Evolutionary conservation across 2,888 invertebrate species (phyloP), one percentile per base, ranked within the genome.

Genomic region (Leistus spinibarbis): DNA sequence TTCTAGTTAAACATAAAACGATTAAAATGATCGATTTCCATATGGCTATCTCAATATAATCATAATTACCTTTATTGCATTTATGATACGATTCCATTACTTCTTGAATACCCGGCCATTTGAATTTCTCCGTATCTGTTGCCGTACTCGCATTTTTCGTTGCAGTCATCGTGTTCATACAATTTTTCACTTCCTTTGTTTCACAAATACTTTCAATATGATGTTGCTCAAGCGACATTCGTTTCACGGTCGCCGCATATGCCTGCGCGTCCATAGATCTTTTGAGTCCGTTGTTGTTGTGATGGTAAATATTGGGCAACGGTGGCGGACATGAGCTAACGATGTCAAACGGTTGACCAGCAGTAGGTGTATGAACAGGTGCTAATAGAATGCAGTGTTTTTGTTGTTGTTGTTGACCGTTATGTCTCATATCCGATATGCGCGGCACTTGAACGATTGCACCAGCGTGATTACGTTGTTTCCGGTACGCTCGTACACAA

Each of bases 81-180:
- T 86, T 86, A 79, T 85, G 87, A 80, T 88, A 90, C 56, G 86
- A 86, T 78, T 85, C 87, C 74, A 87, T 83, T n/a, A 90, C 80
- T 7, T 85, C 85, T 62, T 88, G 86, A 3, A 88, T 79, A 0
- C 88, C 89, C 0, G 88, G 86, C 90, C 90, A 90, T 40, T 81
- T 80, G 53, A 64, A 75, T 76, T 72, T 77, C 76, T 77, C 80
- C 19, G 68, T 77, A 53, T 81, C 81, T 13, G 19, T 81, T 60
- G 83, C 82, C 1, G 78, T 80, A 0, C 82, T 80, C 0, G 86
- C 68, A 20, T 70, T 71, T 17, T 54, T 16, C 20, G n/a, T 63
- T n/a, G 16, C 54, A 17, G 63, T 63, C 7, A 64, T n/a, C 0
- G 60, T 16, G 13, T 60, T 56, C 20, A 19, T 64, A 23, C 5